Base-by-base conservation (phyloP, 2,113 vertebrate species). In the Phoxinus phoxinus region DNA sequence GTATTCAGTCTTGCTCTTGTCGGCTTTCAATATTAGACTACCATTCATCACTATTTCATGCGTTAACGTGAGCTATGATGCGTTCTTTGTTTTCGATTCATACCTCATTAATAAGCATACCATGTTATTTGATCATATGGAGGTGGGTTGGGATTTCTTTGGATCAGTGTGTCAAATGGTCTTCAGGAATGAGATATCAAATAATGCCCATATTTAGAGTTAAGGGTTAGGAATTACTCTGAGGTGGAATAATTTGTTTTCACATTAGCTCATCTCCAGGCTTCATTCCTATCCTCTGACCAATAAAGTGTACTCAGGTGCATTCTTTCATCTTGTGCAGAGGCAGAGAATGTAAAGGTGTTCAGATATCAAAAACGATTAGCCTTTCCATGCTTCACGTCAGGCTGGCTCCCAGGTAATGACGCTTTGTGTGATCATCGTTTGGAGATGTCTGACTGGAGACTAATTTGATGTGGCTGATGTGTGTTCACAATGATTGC, bases 231-330 rank as follows among this genome's bases (percentile, higher is more conserved):
- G 61, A 71, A 83, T 78, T 48, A 75, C 77, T 85, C 80, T 86
- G 85, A 83, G 76, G 85, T 86, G 72, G 69, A 84, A 77, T 65
- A 72, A 75, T 76, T 73, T 88, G 65, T 84, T 88, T 89, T 86
- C 76, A 61, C 35, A 77, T 77, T 86, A 27, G 74, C 63, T 85
- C 80, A 86, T 84, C 51, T 53, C 63, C 73, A 83, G 81, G 80
- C 74, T 85, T 65, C 86, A 83, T 86, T 87, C 61, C 75, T 37
- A 32, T 87, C 56, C 85, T 72, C 74, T 85, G 86, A 87, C 61
- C 71, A 77, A 59, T 35, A 74, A 83, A 51, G 79, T 73, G 65
- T 81, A 74, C 67, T 83, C 80, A 84, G 74, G 84, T 87, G 83
- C 73, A 74, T 78, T 79, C 86, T 87, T 87, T 85, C 59, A 74